Evolutionary conservation across 2,113 vertebrate species (phyloP).

Genomic region (Anarhynchus alexandrinus): DNA sequence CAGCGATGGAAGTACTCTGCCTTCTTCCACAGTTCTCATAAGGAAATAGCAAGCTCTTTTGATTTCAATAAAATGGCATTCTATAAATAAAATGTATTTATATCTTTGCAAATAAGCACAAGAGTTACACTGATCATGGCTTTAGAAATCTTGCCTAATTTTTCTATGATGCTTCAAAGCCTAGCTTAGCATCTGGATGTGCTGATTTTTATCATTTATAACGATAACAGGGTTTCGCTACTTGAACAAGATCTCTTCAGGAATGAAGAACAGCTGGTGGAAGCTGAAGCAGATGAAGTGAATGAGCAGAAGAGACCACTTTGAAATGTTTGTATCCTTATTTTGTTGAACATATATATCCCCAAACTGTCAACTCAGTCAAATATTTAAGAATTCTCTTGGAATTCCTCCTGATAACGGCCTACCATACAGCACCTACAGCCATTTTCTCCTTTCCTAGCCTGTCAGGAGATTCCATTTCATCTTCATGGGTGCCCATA

Average conservation of each 20-base stretch:
- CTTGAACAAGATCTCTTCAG: background rate
- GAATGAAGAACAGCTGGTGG: background rate
- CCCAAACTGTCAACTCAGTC: background rate
- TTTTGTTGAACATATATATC: background rate
- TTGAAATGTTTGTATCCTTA: background rate
- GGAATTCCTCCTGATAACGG: background rate
- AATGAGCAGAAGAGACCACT: background rate
- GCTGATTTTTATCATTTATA: conserved; percentile 4
- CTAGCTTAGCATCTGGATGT: conserved; percentile 31
- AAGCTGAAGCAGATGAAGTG: background rate
- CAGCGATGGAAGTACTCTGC: background rate
- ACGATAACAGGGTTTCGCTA: background rate
- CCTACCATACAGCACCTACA: background rate
- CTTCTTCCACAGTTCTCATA: background rate
- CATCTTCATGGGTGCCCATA: background rate
- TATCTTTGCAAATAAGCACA: conserved; percentile 53
- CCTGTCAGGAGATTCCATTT: background rate
- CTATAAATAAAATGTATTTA: conserved; percentile 65
- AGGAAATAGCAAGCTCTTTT: conserved; percentile 39
- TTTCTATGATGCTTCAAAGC: conserved; percentile 32
- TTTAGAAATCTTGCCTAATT: conserved; percentile 52
- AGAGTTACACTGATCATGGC: conserved; percentile 43
- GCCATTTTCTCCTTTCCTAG: background rate
- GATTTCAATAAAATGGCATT: conserved; percentile 30
- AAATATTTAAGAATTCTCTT: background rate